Percentiles rank a stretch among this genome's conserved stretches.
phyloP scores from a whole-genome alignment of 2,113 vertebrate species.

The Dascyllus trimaculatus region DNA sequence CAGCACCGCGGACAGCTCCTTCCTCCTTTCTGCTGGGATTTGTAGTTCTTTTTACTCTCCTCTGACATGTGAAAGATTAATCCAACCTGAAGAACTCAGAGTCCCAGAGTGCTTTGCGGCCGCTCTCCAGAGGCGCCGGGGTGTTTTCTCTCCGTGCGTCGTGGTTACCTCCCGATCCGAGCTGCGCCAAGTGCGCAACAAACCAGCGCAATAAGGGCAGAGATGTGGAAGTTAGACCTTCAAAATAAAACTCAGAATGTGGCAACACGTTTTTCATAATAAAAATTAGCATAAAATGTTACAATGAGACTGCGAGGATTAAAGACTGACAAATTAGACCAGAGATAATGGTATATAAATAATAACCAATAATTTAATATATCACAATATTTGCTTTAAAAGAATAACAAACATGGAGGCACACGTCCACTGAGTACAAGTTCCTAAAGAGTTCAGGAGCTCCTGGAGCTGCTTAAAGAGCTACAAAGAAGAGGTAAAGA shows the following conservation, averaged over 20 bases:
- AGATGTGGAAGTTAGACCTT: not conserved
- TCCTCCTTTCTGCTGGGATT: constrained; percentile 11
- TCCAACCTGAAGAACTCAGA: constrained; percentile 3
- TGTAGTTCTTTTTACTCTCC: constrained; percentile 25
- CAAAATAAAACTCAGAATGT: constrained; percentile 29
- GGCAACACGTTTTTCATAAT: no score
- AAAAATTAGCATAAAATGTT: no score
- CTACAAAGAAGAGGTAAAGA: no score
- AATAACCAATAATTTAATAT: no score
- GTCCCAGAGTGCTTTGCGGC: constrained; percentile 48
- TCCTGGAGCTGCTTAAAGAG: no score
- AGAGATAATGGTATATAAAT: no score
- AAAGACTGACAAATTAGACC: no score
- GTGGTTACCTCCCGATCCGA: constrained; percentile 19
- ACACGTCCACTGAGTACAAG: no score
- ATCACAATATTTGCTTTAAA: no score
- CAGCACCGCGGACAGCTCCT: constrained; percentile 56
- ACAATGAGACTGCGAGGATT: no score
- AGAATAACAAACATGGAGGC: no score
- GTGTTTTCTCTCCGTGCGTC: constrained; percentile 52
- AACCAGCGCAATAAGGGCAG: not conserved
- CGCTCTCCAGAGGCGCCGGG: constrained; percentile 36
- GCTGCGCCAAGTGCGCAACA: constrained; percentile 9
- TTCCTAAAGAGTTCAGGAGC: no score
- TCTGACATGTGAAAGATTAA: not conserved